phyloP scores from a whole-genome alignment of 2,113 vertebrate genomes.

The Cyprinodon variegatus region DNA sequence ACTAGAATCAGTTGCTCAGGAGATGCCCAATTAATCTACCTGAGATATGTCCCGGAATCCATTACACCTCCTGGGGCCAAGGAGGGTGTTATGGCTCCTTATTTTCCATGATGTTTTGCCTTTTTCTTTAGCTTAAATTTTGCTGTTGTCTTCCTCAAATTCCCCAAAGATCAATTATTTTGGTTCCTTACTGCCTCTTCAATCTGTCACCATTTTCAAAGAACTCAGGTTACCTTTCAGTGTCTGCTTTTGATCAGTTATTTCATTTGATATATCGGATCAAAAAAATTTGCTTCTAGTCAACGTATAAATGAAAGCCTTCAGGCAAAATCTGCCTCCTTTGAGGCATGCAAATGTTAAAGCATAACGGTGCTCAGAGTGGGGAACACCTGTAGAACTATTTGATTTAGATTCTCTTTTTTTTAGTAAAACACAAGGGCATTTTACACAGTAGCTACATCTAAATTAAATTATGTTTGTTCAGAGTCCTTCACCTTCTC shows the following conservation, averaged over 20 bases:
- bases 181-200: neutral
- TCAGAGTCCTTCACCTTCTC: conserved; percentile 4
- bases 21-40: neutral
- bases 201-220: conserved; percentile 9
- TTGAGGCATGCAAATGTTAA: conserved; percentile 7
- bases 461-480: too few relatives aligned
- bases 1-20: too few relatives aligned
- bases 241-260: conserved; percentile 28
- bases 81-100: neutral
- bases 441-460: neutral
- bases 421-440: neutral
- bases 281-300: conserved; percentile 24
- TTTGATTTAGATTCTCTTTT: neutral
- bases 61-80: too few relatives aligned
- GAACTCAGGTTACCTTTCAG: conserved; percentile 1
- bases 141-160: neutral
- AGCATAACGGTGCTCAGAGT: neutral
- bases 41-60: neutral
- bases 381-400: neutral
- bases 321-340: conserved; percentile 3
- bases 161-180: conserved; percentile 5
- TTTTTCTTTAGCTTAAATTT: neutral
- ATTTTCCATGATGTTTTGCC: neutral
- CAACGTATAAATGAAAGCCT: conserved; percentile 36
- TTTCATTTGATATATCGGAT: conserved; percentile 24